Conservation (phyloP, 1,140 invertebrate genomes). For the Heterodera schachtii region DNA sequence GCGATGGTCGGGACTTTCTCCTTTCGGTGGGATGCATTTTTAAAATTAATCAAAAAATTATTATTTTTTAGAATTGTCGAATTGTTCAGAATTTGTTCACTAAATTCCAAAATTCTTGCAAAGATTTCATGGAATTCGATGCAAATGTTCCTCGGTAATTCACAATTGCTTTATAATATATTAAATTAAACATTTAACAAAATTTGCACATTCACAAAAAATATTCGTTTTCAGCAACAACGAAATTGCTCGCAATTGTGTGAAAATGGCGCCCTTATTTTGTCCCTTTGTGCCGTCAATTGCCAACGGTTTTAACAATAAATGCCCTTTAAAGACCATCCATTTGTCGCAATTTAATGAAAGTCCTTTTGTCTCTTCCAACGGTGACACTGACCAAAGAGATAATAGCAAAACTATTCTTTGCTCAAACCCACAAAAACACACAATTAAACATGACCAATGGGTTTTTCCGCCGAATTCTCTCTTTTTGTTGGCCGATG, state of each 20-base stretch:
- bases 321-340: background rate
- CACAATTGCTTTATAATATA: too few relatives aligned
- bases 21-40: background rate
- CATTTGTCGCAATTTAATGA: background rate
- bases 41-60: background rate
- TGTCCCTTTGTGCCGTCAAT: background rate
- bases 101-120: background rate
- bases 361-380: background rate
- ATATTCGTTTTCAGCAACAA: background rate
- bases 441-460: background rate
- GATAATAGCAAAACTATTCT: background rate
- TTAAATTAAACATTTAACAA: too few relatives aligned
- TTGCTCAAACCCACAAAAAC: background rate
- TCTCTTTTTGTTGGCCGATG: conserved; percentile 16
- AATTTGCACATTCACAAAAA: too few relatives aligned
- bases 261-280: background rate
- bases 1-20: conserved; percentile 7
- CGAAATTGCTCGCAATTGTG: background rate
- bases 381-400: conserved; percentile 1
- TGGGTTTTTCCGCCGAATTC: background rate
- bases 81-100: conserved; percentile 4
- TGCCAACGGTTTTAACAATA: background rate
- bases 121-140: background rate
- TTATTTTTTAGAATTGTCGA: conserved; percentile 13
- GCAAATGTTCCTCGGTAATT: background rate